Percentiles rank a stretch among this genome's conserved stretches.
These are phyloP conservation scores for Sebastes variabilis DNA, from an alignment of 2,797 vertebrate species.

Conservation along the genomic window DNA sequence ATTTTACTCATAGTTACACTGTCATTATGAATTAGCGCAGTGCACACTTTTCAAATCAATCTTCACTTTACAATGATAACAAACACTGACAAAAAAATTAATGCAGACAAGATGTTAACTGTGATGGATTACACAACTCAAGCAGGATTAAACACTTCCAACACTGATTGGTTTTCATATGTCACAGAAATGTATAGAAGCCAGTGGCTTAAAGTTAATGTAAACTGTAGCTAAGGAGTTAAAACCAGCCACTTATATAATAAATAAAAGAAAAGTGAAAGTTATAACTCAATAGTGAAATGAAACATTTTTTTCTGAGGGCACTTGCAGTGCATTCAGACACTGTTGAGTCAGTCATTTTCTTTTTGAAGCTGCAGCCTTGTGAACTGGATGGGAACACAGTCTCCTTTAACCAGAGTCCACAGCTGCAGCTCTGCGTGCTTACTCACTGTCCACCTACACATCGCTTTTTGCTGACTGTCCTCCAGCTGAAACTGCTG, in stretches of 20 bases:
- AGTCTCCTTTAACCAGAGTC: not conserved
- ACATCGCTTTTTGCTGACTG: not conserved
- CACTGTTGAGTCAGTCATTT: not conserved
- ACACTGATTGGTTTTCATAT: not conserved
- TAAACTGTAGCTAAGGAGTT: not conserved
- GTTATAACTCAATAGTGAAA: not conserved
- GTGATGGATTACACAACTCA: not conserved
- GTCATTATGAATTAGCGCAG: not conserved
- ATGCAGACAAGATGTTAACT: not conserved
- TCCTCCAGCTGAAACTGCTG: conserved; percentile 21
- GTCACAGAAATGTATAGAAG: not conserved
- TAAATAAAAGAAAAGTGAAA: not conserved
- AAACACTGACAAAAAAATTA: not conserved
- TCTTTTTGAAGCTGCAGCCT: not conserved
- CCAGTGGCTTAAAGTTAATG: not conserved
- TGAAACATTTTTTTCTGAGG: not conserved
- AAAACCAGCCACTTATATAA: not conserved
- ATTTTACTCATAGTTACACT: not conserved
- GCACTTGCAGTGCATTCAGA: not conserved
- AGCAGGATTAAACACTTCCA: not conserved
- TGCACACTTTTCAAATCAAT: not conserved
- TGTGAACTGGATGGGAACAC: not conserved
- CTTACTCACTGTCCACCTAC: conserved; percentile 32
- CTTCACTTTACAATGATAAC: not conserved
- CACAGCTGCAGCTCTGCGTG: conserved; percentile 11